A percentile compares a stretch with the other conserved stretches of the same genome.
phyloP scores from a whole-genome alignment of 2,888 invertebrate genomes.

The Erebia palarica region DNA sequence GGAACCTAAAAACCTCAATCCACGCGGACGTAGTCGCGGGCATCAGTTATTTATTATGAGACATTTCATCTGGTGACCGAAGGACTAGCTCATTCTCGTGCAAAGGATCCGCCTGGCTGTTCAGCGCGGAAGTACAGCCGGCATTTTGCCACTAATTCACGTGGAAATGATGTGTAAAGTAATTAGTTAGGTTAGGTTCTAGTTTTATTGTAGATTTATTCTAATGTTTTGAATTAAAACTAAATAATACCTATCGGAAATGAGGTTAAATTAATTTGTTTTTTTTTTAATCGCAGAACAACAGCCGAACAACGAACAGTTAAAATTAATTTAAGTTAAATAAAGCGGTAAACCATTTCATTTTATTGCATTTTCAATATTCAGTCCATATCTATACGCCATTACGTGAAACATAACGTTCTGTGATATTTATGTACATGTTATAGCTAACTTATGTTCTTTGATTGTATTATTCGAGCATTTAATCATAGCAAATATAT shows the following conservation, averaged over 20 bases:
- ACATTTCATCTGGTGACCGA: too few species aligned
- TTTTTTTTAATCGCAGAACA: not conserved
- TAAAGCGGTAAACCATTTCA: conserved; percentile 11
- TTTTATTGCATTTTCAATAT: conserved; percentile 12
- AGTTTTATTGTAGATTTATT: not conserved
- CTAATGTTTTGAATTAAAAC: not conserved
- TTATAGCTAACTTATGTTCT: not conserved
- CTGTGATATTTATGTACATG: not conserved
- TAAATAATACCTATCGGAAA: not conserved
- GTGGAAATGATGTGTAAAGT: not conserved
- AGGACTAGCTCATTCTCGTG: too few species aligned
- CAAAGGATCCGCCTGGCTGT: too few species aligned
- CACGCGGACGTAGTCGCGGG: too few species aligned
- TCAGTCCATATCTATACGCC: not conserved
- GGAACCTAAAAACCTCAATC: too few species aligned
- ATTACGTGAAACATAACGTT: conserved; percentile 1
- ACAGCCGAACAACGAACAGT: not conserved
- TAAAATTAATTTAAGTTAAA: conserved; percentile 12
- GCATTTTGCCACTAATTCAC: not conserved
- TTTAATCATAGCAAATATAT: not conserved
- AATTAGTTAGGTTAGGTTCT: not conserved
- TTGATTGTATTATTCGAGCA: not conserved
- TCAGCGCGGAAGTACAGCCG: too few species aligned
- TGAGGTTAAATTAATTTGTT: not conserved
- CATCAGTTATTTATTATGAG: too few species aligned